Percentiles rank a stretch among this genome's conserved stretches.
Conservation (phyloP, 2,797 vertebrate species). For the Schizopygopsis malacanthus region DNA sequence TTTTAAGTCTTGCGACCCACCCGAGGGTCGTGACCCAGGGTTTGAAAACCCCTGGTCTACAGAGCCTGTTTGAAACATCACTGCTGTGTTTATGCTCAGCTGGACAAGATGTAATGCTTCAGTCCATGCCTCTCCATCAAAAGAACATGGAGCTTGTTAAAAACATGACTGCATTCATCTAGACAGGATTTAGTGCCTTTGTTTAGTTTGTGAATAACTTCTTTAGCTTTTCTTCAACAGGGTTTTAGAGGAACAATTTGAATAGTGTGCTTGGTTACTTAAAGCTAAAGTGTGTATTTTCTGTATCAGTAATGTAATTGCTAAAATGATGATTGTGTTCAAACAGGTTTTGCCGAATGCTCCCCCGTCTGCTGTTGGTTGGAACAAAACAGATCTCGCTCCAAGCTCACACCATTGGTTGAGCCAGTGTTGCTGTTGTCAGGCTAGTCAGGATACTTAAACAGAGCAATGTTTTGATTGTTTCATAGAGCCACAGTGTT, state of each 20-base stretch:
- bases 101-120: slow-evolving; percentile 18
- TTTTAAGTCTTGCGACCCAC: no score
- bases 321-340: background rate
- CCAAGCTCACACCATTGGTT: background rate
- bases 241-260: background rate
- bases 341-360: background rate
- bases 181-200: background rate
- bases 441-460: background rate
- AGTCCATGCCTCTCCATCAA: slow-evolving; percentile 9
- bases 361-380: background rate
- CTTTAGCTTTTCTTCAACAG: background rate
- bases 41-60: background rate
- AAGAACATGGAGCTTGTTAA: background rate
- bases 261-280: background rate
- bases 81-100: slow-evolving; percentile 10
- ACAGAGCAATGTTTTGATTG: slow-evolving; percentile 18
- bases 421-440: background rate
- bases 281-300: background rate
- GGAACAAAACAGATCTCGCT: background rate
- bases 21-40: no score
- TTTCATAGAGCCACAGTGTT: slow-evolving; percentile 15
- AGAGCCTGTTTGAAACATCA: slow-evolving; percentile 8
- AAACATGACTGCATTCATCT: background rate
- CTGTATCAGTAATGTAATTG: background rate
- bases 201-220: slow-evolving; percentile 6